Evolutionary conservation across 2,113 vertebrate species (phyloP).

Genomic region (Passerina amoena): DNA sequence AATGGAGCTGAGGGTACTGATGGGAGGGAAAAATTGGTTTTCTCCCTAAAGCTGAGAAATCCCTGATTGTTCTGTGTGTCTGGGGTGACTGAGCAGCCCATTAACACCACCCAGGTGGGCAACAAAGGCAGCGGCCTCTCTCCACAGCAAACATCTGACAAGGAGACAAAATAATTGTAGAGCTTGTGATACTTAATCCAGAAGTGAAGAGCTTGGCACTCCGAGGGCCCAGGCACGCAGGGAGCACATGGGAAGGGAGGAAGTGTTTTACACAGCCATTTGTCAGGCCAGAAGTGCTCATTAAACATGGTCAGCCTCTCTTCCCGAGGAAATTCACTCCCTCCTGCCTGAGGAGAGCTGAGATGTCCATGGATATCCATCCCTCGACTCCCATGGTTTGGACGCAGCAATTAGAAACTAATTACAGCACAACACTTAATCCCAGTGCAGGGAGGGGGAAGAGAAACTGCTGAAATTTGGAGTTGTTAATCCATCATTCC

Average conservation of each 20-base stretch:
- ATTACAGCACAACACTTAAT: conserved; percentile 65
- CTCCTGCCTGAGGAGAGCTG: not conserved
- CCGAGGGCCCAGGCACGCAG: not conserved
- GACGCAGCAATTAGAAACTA: conserved; percentile 65
- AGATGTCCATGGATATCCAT: not conserved
- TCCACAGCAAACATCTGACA: not conserved
- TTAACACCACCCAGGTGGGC: not conserved
- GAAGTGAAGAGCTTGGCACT: not conserved
- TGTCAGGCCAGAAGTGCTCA: conserved; percentile 4
- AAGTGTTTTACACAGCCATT: conserved; percentile 22
- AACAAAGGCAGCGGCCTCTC: not conserved
- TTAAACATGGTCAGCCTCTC: conserved; percentile 24
- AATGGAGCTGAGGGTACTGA: not conserved
- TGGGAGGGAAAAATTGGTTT: fast-evolving
- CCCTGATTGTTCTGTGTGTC: fast-evolving
- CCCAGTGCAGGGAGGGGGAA: not conserved
- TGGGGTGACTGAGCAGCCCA: not conserved
- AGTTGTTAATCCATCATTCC: conserved; percentile 70
- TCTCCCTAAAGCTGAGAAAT: not conserved
- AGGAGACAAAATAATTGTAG: conserved; percentile 1
- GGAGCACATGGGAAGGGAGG: not conserved
- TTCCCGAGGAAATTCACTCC: not conserved
- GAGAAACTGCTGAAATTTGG: conserved; percentile 36
- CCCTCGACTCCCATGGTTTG: not conserved
- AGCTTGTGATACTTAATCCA: not conserved